These are phyloP conservation scores for Melanogrammus aeglefinus DNA, from an alignment of 2,797 vertebrate species.

Conservation along the genomic window DNA sequence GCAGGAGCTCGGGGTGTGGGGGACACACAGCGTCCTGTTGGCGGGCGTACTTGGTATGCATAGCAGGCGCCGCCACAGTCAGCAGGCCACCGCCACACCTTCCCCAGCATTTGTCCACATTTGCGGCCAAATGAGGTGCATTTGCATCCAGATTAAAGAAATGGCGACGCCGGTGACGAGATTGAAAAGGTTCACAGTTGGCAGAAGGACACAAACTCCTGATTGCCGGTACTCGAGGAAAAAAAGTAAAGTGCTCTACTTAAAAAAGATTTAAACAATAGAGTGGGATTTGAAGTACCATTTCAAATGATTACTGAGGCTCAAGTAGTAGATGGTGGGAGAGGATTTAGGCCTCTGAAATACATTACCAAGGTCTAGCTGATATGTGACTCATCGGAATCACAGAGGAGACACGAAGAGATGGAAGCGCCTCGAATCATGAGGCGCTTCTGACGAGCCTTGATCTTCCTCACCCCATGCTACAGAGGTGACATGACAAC, in stretches of 20 bases:
- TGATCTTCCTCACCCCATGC: not conserved
- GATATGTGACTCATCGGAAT: not conserved
- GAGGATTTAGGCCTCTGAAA: not conserved
- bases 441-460: not conserved
- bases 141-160: constrained; percentile 53
- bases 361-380: not conserved
- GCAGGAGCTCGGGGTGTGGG: constrained; percentile 16
- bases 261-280: not conserved
- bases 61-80: constrained; percentile 40
- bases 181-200: not conserved
- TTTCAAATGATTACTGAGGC: not conserved
- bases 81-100: constrained; percentile 53
- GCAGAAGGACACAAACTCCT: not conserved
- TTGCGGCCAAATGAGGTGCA: constrained; percentile 52
- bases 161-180: constrained; percentile 20
- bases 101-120: constrained; percentile 65
- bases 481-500: not conserved
- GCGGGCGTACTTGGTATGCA: constrained; percentile 75
- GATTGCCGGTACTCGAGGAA: not conserved
- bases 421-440: not conserved
- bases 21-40: constrained; percentile 44
- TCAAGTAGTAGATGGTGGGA: not conserved
- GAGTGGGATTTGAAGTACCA: not conserved
- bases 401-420: not conserved
- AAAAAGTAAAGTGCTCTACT: not conserved